Evolutionary conservation across 1,140 invertebrate genomes (phyloP), one percentile per base, ranked within the genome.

Genomic region (Potamilus streckersoni): DNA sequence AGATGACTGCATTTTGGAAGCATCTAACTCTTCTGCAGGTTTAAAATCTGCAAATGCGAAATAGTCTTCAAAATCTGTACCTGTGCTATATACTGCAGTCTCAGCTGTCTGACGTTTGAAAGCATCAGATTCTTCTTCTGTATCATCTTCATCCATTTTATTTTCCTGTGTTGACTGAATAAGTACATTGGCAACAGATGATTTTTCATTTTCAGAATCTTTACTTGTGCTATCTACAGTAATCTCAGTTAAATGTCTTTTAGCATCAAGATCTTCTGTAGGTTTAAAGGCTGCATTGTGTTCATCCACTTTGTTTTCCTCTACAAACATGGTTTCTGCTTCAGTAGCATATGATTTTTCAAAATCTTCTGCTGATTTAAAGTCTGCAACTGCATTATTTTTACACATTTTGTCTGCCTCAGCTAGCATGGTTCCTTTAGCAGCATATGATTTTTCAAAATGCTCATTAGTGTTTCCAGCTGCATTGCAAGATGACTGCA

Each of bases 111-210:
- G 38, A 4, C 38, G 2, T 38, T 38, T 38, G 38, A 38, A 60
- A 63, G 38, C 69, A 60, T 31, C 74, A 62, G 55, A 16, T 56
- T 62, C 56, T 62, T 70, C 74, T 16, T 66, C 13, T 20, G 23
- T 64, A 38, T 57, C 27, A 11, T 38, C 57, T 31, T 64, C 55
- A 2, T 67, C 19, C 19, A 0, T 13, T n/a, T 49, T 13, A 0
- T n/a, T n/a, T 66, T 57, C 31, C 31, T 38, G 2, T 38, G n/a
- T n/a, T n/a, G n/a, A n/a, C n/a, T n/a, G n/a, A n/a, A n/a, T n/a
- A n/a, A n/a, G n/a, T n/a, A n/a, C n/a, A n/a, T n/a, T n/a, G n/a
- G n/a, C n/a, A n/a, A n/a, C 38, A 38, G 1, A 38, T 38, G 38
- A 38, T 38, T 38, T 38, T 38, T 38, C 38, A 2, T 27, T 38